Evolutionary conservation across 2,888 invertebrate species (phyloP).

Genomic region (Fragum sueziense): DNA sequence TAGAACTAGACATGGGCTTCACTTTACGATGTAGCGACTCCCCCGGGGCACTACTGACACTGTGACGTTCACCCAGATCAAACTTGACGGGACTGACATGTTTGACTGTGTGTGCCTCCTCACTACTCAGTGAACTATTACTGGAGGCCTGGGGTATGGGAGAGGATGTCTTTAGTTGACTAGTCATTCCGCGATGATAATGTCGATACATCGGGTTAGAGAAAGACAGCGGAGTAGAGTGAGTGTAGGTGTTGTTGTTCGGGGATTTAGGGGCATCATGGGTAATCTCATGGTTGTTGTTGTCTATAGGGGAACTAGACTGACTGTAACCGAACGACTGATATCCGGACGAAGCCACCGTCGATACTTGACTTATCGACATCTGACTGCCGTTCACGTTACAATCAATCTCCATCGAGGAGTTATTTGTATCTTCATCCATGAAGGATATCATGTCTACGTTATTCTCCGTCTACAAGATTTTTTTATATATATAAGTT

Average conservation of each 20-base stretch:
- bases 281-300: constrained; percentile 51
- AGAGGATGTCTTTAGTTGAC: constrained; percentile 57
- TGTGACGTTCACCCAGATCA: constrained; percentile 40
- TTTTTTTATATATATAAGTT: too few relatives aligned
- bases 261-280: constrained; percentile 68
- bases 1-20: constrained; percentile 70
- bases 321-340: constrained; percentile 95
- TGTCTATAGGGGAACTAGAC: constrained; percentile 92
- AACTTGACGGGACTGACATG: constrained; percentile 67
- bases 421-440: constrained; percentile 85
- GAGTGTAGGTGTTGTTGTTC: constrained; percentile 64
- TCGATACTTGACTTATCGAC: constrained; percentile 88
- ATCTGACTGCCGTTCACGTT: constrained; percentile 86
- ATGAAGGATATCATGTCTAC: constrained; percentile 80
- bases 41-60: constrained; percentile 38
- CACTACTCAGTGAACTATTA: constrained; percentile 74
- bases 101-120: constrained; percentile 67
- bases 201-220: constrained; percentile 91
- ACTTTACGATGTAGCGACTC: constrained; percentile 71
- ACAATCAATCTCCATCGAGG: constrained; percentile 78
- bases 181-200: constrained; percentile 60
- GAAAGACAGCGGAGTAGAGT: constrained; percentile 86
- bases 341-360: constrained; percentile 88
- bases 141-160: constrained; percentile 70
- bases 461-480: constrained; percentile 84